phyloP scores from a whole-genome alignment of 2,888 invertebrate genomes.

The Serripes groenlandicus region DNA sequence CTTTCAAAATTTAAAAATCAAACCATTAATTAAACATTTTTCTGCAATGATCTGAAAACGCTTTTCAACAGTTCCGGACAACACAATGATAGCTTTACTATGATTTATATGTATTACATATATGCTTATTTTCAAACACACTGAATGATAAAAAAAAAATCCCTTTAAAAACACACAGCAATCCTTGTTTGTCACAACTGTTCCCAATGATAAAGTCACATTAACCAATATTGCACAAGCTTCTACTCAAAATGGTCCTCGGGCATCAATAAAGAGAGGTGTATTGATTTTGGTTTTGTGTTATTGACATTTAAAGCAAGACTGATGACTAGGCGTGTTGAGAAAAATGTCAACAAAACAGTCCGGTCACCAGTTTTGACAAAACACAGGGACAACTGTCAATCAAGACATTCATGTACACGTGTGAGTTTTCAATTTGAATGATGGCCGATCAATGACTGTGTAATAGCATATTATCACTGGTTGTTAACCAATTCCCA shows the following conservation, averaged over 20 bases:
- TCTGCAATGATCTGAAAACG: too few relatives aligned
- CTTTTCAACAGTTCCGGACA: too few relatives aligned
- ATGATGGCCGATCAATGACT: too few relatives aligned
- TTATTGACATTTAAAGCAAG: slow-evolving; percentile 23
- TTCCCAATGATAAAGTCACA: neutral
- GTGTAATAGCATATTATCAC: too few relatives aligned
- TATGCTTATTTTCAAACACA: neutral
- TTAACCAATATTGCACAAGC: slow-evolving; percentile 26
- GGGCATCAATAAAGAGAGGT: slow-evolving; percentile 10
- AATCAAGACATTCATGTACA: neutral
- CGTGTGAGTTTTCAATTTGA: neutral
- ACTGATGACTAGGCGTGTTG: slow-evolving; percentile 5
- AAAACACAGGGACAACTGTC: neutral
- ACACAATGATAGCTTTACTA: too few relatives aligned
- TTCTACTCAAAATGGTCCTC: neutral
- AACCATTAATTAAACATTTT: too few relatives aligned
- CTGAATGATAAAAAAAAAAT: neutral
- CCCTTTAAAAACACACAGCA: neutral
- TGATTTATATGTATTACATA: too few relatives aligned
- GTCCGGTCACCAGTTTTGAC: neutral
- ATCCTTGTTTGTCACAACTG: neutral
- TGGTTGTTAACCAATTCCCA: too few relatives aligned
- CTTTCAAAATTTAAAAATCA: too few relatives aligned
- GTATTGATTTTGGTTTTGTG: slow-evolving; percentile 25
- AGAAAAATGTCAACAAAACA: slow-evolving; percentile 9